Evolutionary conservation across 1,140 invertebrate genomes (phyloP), one percentile per base, ranked within the genome.

Genomic region (Dreissena polymorpha): DNA sequence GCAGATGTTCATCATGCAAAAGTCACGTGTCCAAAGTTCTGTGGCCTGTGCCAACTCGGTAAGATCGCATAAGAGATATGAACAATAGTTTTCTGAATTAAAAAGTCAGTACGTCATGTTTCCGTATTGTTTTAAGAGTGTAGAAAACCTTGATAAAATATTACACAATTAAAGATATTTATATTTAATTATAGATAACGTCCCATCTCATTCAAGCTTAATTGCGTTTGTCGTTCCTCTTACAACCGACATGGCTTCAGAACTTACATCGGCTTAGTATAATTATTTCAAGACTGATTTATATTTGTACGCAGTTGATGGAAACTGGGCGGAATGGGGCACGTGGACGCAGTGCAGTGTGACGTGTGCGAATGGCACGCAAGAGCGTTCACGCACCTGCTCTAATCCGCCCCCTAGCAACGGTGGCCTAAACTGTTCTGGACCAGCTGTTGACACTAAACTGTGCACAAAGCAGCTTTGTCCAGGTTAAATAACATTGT

Each of bases 361-460:
- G 21, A 83, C 85, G 10, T 90, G 89, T 74, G 89, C 86, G 25
- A 18, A 27, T 0, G 89, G 89, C 0, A 77, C 71, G 5, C 80
- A 86, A 29, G 65, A 67, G 12, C 16, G 88, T 21, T 27, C n/a
- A 7, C 74, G 88, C 12, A 73, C 60, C 12, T 89, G 88, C 67
- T 65, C 53, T 3, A 71, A 70, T 18, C 88, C 88, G 0, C 49
- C 10, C 14, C 87, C 88, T 14, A n/a, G 53, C 49, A 60, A 83
- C 65, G 88, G 85, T 7, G 88, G 88, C 39, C 65, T 51, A 16
- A 51, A 69, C 49, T 89, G 88, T 72, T 39, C 14, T 10, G 88
- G 86, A 23, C 65, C 67, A 39, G 39, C 39, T 39, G 2, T 39
- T 39, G 39, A 39, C 39, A 39, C 39, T 39, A 39, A 39, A 39